phyloP scores from a whole-genome alignment of 2,113 vertebrate genomes.

The Marcusenius ussheri region DNA sequence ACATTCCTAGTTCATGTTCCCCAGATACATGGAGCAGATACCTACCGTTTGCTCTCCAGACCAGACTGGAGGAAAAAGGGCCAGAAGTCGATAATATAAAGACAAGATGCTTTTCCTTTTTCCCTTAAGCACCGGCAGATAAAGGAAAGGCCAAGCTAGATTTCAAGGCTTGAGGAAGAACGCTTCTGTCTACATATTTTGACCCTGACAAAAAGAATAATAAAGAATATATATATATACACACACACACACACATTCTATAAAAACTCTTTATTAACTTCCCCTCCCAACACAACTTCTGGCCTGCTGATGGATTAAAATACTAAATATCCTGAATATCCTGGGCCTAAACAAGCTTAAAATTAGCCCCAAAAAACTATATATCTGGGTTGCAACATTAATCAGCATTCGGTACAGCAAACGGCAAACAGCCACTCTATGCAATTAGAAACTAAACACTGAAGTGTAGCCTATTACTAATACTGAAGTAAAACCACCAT shows the following conservation, averaged over 20 bases:
- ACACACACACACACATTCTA: too few relatives aligned
- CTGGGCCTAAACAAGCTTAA: too few relatives aligned
- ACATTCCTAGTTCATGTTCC: conserved; percentile 28
- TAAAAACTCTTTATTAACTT: too few relatives aligned
- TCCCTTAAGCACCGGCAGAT: not conserved
- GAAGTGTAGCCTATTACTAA: not conserved
- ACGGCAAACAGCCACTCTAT: not conserved
- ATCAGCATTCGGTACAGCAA: not conserved
- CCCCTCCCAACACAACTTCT: not conserved
- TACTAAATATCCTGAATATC: too few relatives aligned
- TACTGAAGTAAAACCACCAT: not conserved
- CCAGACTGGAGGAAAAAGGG: not conserved
- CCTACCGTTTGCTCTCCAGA: not conserved
- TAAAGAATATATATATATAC: not conserved
- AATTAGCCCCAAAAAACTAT: not conserved
- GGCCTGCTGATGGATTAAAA: not conserved
- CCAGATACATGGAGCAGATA: conserved; percentile 18
- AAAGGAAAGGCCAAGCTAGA: not conserved
- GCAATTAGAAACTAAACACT: not conserved
- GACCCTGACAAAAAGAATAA: not conserved
- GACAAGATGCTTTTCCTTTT: not conserved
- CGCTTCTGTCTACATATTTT: not conserved
- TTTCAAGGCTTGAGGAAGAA: not conserved
- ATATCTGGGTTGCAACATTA: not conserved
- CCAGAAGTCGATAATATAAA: conserved; percentile 19